These are phyloP conservation scores for Onychomys leucogaster DNA, from an alignment of 2,797 vertebrate genomes.

Conservation along the genomic window DNA sequence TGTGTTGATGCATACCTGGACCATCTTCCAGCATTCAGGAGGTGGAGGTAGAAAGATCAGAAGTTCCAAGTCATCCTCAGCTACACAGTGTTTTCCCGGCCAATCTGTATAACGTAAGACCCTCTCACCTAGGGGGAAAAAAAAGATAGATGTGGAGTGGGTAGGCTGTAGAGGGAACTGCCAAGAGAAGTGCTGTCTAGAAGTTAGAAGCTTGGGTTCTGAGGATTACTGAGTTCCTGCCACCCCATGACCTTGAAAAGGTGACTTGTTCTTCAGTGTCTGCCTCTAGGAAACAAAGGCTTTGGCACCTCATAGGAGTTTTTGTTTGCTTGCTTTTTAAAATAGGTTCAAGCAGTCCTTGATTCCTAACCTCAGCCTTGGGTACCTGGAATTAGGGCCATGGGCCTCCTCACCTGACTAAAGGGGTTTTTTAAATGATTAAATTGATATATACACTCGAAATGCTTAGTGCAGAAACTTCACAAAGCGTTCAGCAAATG, in stretches of 20 bases:
- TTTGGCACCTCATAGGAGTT: not conserved
- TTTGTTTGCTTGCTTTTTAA: not conserved
- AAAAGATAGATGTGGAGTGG: not conserved
- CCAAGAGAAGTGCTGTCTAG: not conserved
- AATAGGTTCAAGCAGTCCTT: not conserved
- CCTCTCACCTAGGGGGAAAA: not conserved
- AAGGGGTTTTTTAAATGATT: not conserved
- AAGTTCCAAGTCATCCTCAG: not conserved
- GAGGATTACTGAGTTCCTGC: not conserved
- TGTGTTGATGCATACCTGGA: not conserved
- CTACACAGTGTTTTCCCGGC: not conserved
- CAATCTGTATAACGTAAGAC: not conserved
- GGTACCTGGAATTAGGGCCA: not conserved
- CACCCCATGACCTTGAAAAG: not conserved
- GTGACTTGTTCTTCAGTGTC: not conserved
- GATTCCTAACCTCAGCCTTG: not conserved
- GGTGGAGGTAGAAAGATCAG: not conserved
- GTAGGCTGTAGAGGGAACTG: not conserved
- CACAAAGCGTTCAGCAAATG: not conserved
- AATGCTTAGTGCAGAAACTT: not conserved
- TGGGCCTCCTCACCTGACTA: not conserved
- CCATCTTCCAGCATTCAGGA: too few species aligned
- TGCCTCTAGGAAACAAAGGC: not conserved
- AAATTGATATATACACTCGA: not conserved
- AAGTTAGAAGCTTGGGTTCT: not conserved